phyloP scores from a whole-genome alignment of 2,888 invertebrate species.

The Orchesella flavescens region DNA sequence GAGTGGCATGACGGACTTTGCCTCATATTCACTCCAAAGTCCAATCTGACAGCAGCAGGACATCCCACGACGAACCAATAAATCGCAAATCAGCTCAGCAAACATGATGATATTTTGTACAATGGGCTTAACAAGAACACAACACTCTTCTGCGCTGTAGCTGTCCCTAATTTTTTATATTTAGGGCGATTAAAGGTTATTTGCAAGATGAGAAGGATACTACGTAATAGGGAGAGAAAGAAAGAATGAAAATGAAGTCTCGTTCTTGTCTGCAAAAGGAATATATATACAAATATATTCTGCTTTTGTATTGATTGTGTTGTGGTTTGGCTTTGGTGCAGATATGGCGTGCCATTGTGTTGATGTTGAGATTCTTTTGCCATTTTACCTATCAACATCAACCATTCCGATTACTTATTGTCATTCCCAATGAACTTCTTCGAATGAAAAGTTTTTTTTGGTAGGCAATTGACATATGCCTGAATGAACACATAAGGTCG shows the following conservation, averaged over 20 bases:
- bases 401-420: background rate
- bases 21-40: no score
- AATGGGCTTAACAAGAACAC: background rate
- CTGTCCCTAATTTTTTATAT: conserved; percentile 51
- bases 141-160: background rate
- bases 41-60: conserved; percentile 29
- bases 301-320: no score
- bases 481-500: conserved; percentile 20
- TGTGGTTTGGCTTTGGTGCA: no score
- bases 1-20: conserved; percentile 17
- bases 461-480: conserved; percentile 22
- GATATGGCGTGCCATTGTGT: no score
- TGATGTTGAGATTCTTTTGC: no score
- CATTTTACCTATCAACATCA: no score
- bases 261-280: no score
- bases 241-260: background rate
- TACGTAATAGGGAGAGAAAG: conserved; percentile 12
- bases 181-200: conserved; percentile 53
- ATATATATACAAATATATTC: no score
- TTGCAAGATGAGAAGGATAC: background rate
- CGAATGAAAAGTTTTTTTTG: conserved; percentile 8
- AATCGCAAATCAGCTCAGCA: conserved; percentile 41
- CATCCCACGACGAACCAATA: conserved; percentile 46
- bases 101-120: conserved; percentile 16
- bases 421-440: conserved; percentile 33